Percentiles rank a stretch among this genome's conserved stretches.
These are phyloP conservation scores for Amblyopsis rosae DNA, from an alignment of 2,113 vertebrate genomes.

Conservation along the genomic window DNA sequence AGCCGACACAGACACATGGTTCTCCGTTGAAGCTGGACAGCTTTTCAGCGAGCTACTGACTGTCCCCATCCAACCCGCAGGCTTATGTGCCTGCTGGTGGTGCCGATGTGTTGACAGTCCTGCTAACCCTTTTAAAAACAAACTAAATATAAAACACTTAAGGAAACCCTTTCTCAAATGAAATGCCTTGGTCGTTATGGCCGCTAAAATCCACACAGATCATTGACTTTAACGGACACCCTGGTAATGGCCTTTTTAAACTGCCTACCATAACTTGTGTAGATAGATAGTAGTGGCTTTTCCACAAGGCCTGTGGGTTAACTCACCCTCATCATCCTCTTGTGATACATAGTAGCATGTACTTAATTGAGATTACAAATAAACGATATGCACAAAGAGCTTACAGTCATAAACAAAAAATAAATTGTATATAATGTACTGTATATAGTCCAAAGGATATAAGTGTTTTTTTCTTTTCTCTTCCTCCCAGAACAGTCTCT, in stretches of 20 bases:
- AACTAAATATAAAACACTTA: too few species aligned
- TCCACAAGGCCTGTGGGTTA: constrained; percentile 46
- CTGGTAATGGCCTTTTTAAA: constrained; percentile 49
- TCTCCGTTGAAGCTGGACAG: too few species aligned
- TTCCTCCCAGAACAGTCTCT: constrained; percentile 76
- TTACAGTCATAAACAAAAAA: constrained; percentile 89
- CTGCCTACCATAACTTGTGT: constrained; percentile 38
- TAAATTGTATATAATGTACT: constrained; percentile 91
- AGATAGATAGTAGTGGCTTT: constrained; percentile 51
- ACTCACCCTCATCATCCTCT: constrained; percentile 82
- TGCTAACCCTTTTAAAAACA: too few species aligned
- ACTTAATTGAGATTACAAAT: constrained; percentile 95
- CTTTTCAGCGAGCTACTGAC: too few species aligned
- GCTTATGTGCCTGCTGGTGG: too few species aligned
- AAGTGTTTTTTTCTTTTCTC: constrained; percentile 7
- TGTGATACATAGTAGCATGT: constrained; percentile 85
- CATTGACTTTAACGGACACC: constrained; percentile 44
- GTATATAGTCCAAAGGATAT: constrained; percentile 80
- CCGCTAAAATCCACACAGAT: constrained; percentile 33
- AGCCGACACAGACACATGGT: too few species aligned
- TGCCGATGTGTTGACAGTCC: too few species aligned
- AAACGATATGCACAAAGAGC: constrained; percentile 94
- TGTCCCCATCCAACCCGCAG: too few species aligned
- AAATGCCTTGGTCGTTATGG: neutral
- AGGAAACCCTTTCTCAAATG: too few species aligned